A percentile compares a stretch with the other conserved stretches of the same genome.
Conservation (phyloP, 2,797 vertebrate genomes). For the Anguilla anguilla region DNA sequence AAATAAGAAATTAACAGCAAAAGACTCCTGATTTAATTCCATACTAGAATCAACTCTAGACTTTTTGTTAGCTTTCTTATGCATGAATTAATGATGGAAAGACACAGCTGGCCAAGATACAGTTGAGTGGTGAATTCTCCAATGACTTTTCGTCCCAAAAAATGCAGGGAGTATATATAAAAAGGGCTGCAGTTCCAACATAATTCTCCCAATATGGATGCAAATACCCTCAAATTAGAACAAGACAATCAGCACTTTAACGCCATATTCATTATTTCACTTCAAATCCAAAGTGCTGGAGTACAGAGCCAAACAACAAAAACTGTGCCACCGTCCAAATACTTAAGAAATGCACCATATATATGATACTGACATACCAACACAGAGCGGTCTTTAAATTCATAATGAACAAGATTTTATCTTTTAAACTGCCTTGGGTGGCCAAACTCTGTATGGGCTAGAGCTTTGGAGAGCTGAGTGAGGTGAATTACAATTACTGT, state of each 20-base stretch:
- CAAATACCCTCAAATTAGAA: too few relatives aligned
- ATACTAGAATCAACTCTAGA: too few relatives aligned
- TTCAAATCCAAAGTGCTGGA: not conserved
- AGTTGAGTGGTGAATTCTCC: not conserved
- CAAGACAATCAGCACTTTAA: too few relatives aligned
- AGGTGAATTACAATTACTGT: slow-evolving; percentile 24
- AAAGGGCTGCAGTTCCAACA: not conserved
- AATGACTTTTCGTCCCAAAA: not conserved
- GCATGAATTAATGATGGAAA: not conserved
- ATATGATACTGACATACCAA: not conserved
- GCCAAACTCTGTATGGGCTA: not conserved
- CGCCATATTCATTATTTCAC: not conserved
- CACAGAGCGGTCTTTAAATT: not conserved
- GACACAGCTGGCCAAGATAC: not conserved
- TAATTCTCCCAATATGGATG: not conserved
- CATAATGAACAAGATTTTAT: not conserved
- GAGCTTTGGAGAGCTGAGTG: slow-evolving; percentile 15
- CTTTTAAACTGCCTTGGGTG: not conserved
- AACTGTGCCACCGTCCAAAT: not conserved
- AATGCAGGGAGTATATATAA: not conserved
- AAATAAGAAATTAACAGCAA: too few relatives aligned
- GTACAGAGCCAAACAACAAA: not conserved
- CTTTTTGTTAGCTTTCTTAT: too few relatives aligned
- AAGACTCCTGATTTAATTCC: too few relatives aligned
- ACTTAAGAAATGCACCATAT: not conserved